phyloP scores from a whole-genome alignment of 1,140 invertebrate species.

The Ooceraea biroi region DNA sequence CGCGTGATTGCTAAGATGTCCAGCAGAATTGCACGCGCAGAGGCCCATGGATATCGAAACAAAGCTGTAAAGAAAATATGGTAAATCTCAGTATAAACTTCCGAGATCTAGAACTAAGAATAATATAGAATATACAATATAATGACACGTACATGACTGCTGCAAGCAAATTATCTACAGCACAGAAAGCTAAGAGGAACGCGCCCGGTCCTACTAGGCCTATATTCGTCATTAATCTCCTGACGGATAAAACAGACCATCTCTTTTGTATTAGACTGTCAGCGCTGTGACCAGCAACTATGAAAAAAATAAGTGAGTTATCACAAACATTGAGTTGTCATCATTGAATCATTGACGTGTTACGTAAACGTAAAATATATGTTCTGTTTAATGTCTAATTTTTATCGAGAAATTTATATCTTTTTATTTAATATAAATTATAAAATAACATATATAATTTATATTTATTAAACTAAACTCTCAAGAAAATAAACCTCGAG shows the following conservation, averaged over 20 bases:
- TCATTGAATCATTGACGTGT: no score
- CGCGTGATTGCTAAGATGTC: conserved; percentile 93
- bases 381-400: no score
- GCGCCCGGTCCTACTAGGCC: conserved; percentile 92
- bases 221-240: conserved; percentile 92
- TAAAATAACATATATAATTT: no score
- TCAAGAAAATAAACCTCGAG: no score
- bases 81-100: conserved; percentile 3
- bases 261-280: conserved; percentile 89
- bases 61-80: conserved; percentile 85
- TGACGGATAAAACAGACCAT: conserved; percentile 91
- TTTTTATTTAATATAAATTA: no score
- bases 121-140: background rate
- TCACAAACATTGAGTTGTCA: no score
- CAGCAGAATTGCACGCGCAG: conserved; percentile 92
- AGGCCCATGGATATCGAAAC: conserved; percentile 93
- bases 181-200: conserved; percentile 91
- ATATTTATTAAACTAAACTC: no score
- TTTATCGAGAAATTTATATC: no score
- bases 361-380: no score
- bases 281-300: conserved; percentile 91
- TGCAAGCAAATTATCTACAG: conserved; percentile 90
- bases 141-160: conserved; percentile 89
- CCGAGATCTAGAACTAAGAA: conserved; percentile 12
- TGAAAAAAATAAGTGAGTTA: conserved; percentile 47